Percentiles rank a stretch among this genome's conserved stretches.
Conservation (phyloP, 2,888 invertebrate species). For the Amblyteles armatorius region DNA sequence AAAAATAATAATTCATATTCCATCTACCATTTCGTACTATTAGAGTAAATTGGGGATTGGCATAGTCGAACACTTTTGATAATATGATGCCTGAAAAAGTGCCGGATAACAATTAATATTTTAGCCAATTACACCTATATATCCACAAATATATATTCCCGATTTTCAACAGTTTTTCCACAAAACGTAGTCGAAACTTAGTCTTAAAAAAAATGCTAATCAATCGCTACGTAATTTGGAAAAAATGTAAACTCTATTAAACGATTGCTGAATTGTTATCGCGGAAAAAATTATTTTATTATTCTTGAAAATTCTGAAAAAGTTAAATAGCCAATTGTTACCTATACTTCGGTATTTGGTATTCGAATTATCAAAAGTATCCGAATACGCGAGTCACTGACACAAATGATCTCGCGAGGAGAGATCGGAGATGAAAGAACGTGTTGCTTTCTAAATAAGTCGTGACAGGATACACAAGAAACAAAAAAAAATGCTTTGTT, state of each 20-base stretch:
- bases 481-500: constrained; percentile 31
- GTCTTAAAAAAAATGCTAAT: too few relatives aligned
- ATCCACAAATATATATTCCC: background rate
- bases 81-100: background rate
- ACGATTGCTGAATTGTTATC: background rate
- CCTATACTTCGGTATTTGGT: background rate
- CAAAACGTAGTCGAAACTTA: too few relatives aligned
- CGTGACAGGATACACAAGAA: constrained; percentile 23
- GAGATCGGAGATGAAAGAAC: constrained; percentile 15
- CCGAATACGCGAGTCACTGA: constrained; percentile 7
- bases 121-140: background rate
- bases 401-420: constrained; percentile 24
- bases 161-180: background rate
- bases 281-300: background rate
- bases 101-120: background rate
- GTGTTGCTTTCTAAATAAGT: constrained; percentile 39
- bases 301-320: background rate
- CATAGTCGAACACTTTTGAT: background rate
- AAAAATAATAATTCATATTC: constrained; percentile 30
- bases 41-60: constrained; percentile 28
- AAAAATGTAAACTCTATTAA: background rate
- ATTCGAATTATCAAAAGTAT: background rate
- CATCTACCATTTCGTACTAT: constrained; percentile 59
- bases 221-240: background rate
- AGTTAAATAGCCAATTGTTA: background rate